Conservation (phyloP, 1,140 invertebrate species). For the Steinernema feltiae region DNA sequence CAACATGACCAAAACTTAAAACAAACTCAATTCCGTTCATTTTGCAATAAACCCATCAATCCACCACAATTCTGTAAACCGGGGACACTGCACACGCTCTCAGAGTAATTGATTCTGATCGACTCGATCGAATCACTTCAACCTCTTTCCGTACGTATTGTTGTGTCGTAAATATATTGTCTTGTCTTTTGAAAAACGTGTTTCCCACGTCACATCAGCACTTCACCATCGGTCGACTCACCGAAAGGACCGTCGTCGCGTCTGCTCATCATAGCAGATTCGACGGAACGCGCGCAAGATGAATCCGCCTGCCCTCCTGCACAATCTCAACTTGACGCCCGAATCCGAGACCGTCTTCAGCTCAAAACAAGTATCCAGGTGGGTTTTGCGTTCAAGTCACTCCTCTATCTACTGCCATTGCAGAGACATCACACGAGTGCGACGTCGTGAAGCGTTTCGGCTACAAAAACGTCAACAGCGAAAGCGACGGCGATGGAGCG, state of each 20-base stretch:
- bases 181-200: not conserved
- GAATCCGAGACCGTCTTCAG: constrained; percentile 7
- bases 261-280: not conserved
- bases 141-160: too few species aligned
- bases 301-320: not conserved
- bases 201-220: not conserved
- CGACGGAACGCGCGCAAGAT: not conserved
- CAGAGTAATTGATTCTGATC: too few species aligned
- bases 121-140: too few species aligned
- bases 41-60: too few species aligned
- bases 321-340: not conserved
- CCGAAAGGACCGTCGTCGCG: not conserved
- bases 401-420: not conserved
- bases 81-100: too few species aligned
- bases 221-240: not conserved
- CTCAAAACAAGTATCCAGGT: not conserved
- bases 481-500: not conserved
- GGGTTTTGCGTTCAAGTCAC: not conserved
- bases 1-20: too few species aligned
- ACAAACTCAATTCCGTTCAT: too few species aligned
- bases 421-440: not conserved
- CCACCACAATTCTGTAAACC: too few species aligned
- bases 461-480: not conserved
- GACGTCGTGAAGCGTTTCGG: not conserved
- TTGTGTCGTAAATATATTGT: too few species aligned